These are phyloP conservation scores for Julus scanicus DNA, from an alignment of 2,888 invertebrate species.

Conservation along the genomic window DNA sequence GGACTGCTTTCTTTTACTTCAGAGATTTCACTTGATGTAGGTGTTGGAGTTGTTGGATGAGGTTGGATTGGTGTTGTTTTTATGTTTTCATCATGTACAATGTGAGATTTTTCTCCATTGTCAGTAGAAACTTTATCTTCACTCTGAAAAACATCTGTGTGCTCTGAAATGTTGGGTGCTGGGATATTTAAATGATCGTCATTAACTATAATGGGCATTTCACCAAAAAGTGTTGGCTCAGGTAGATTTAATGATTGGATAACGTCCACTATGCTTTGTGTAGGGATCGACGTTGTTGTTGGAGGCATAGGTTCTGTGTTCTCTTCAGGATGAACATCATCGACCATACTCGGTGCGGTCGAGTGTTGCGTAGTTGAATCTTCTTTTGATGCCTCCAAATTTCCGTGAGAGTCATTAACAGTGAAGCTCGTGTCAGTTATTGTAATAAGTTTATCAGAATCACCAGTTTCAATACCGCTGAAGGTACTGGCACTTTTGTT, in stretches of 20 bases:
- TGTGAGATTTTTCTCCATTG: neutral
- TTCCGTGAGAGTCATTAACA: neutral
- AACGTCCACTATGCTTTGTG: constrained; percentile 47
- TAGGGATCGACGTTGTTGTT: neutral
- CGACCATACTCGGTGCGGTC: constrained; percentile 1
- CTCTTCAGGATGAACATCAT: neutral
- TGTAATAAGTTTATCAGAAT: neutral
- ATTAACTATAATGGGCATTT: constrained; percentile 15
- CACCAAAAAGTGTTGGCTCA: constrained; percentile 23
- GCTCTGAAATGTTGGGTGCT: neutral
- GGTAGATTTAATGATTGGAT: constrained; percentile 44
- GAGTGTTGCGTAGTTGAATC: neutral
- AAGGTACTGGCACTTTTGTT: neutral
- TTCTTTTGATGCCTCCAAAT: neutral
- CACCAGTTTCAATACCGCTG: neutral
- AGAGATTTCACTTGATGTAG: neutral
- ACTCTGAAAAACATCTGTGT: neutral
- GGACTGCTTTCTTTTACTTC: neutral
- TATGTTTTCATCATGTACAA: neutral
- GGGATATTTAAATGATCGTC: constrained; percentile 40
- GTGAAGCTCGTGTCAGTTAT: constrained; percentile 28
- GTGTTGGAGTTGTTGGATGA: neutral
- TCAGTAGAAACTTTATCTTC: neutral
- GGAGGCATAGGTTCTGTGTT: neutral
- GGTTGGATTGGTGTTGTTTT: neutral